Conservation (phyloP, 2,888 invertebrate species). For the Camptogramma bilineatum region DNA sequence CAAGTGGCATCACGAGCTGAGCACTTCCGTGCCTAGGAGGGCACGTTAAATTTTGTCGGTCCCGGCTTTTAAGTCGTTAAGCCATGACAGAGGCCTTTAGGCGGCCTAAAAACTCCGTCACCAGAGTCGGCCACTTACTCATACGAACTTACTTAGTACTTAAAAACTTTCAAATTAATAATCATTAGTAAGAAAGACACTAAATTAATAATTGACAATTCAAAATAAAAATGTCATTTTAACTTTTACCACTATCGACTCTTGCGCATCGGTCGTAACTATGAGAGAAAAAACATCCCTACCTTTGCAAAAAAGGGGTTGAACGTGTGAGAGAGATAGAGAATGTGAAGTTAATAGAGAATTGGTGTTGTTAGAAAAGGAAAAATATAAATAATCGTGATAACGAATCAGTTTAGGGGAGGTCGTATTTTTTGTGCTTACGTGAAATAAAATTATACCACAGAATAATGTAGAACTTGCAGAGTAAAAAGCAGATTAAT, state of each 20-base stretch:
- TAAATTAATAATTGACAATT: neutral
- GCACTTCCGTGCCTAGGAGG: too few relatives aligned
- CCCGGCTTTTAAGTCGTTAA: too few relatives aligned
- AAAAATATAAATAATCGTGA: conserved; percentile 26
- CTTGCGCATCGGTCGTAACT: conserved; percentile 39
- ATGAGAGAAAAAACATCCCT: conserved; percentile 45
- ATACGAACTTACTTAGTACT: too few relatives aligned
- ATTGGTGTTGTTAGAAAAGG: conserved; percentile 24
- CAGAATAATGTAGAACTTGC: neutral
- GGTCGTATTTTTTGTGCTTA: conserved; percentile 17
- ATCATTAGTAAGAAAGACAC: too few relatives aligned
- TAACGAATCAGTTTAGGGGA: conserved; percentile 24
- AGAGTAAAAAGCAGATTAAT: too few relatives aligned
- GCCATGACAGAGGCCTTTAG: too few relatives aligned
- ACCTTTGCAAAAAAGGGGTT: conserved; percentile 36
- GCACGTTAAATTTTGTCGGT: too few relatives aligned
- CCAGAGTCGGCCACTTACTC: too few relatives aligned
- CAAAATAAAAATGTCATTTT: neutral
- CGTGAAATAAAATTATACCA: neutral
- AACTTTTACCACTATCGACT: conserved; percentile 21
- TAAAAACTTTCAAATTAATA: too few relatives aligned
- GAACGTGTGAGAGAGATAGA: conserved; percentile 35
- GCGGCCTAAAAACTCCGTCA: too few relatives aligned
- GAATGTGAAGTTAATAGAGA: neutral
- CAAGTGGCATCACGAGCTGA: too few relatives aligned